Base-by-base conservation (phyloP, 53 echinoderm and acorn worm species). In the Luidia sarsii region DNA sequence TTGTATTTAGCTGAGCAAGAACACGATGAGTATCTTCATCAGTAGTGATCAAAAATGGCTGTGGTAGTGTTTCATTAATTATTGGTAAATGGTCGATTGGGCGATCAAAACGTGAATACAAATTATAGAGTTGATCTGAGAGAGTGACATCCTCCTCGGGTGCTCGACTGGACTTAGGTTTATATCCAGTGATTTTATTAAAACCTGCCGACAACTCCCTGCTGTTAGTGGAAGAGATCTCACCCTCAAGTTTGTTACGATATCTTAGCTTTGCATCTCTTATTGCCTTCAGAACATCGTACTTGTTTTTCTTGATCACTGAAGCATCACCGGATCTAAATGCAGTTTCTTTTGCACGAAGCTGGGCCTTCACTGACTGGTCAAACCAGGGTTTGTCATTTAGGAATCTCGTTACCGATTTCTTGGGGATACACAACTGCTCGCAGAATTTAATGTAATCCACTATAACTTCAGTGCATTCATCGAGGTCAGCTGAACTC, bases 311-410 rank as follows among this genome's bases (percentile, higher is more conserved):
- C 24, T 68, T 43, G 25, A 68, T 45, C 22, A 48, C 45, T 48
- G 45, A 22, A 67, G 46, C 46, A 67, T 18, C 46, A 27, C 68
- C 68, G 28, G 68, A 67, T 45, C 45, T 67, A 43, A 67, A 67
- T 21, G 68, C 68, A 3, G 7, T 15, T 25, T 67, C 68, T 2
- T 67, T 67, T 0, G 48, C 68, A 23, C 0, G 48, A 67, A 67
- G 68, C 2, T 67, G 29, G 68, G 23, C 46, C 43, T 3, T 27
- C 0, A 45, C 48, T 2, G 68, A 25, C 28, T 10, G 48, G 21
- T 67, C 55, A 68, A 83, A 83, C 84, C 84, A 83, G 33, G 84
- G 84, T 30, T 72, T 83, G 18, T 83, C 56, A 48, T 83, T 71
- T 29, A 72, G 28, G 60, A 55, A 83, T 51, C 59, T 56, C 69